These are phyloP conservation scores for Fissipunctia ypsillon DNA, from an alignment of 2,888 invertebrate species.

Conservation along the genomic window DNA sequence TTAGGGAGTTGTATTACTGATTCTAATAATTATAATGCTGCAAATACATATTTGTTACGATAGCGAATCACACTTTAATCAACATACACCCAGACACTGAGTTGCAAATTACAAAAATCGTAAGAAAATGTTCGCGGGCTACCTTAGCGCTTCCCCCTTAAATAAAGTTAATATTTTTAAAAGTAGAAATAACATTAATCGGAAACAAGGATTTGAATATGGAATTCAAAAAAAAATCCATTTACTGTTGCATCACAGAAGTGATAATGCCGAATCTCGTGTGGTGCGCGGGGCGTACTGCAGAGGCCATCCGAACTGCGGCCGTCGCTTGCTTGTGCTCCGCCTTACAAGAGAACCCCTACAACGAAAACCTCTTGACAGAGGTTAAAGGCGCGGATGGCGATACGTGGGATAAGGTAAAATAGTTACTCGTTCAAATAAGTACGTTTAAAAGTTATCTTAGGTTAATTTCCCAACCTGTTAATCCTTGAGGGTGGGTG, in stretches of 20 bases:
- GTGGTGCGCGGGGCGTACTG: constrained; percentile 95
- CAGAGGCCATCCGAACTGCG: constrained; percentile 94
- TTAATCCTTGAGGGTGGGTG: too few relatives aligned
- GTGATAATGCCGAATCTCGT: constrained; percentile 93
- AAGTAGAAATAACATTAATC: not conserved
- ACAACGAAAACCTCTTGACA: constrained; percentile 49
- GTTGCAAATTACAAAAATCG: too few relatives aligned
- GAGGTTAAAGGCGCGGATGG: constrained; percentile 75
- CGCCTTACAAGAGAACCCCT: constrained; percentile 88
- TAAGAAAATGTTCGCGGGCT: too few relatives aligned
- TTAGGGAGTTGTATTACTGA: too few relatives aligned
- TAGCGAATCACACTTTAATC: too few relatives aligned
- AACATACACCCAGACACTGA: too few relatives aligned
- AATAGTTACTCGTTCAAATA: not conserved
- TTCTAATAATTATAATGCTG: too few relatives aligned
- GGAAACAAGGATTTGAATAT: too few relatives aligned
- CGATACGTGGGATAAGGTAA: constrained; percentile 76
- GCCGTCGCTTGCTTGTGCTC: constrained; percentile 93
- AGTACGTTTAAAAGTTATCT: too few relatives aligned
- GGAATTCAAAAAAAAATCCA: not conserved
- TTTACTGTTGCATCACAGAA: constrained; percentile 73
- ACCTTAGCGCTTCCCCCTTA: too few relatives aligned
- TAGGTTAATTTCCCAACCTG: too few relatives aligned
- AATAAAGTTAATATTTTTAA: not conserved
- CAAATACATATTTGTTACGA: too few relatives aligned